A percentile compares a stretch with the other conserved stretches of the same genome.
Evolutionary conservation across 2,797 vertebrate genomes (phyloP).

Genomic region (Schizopygopsis pylzovi): DNA sequence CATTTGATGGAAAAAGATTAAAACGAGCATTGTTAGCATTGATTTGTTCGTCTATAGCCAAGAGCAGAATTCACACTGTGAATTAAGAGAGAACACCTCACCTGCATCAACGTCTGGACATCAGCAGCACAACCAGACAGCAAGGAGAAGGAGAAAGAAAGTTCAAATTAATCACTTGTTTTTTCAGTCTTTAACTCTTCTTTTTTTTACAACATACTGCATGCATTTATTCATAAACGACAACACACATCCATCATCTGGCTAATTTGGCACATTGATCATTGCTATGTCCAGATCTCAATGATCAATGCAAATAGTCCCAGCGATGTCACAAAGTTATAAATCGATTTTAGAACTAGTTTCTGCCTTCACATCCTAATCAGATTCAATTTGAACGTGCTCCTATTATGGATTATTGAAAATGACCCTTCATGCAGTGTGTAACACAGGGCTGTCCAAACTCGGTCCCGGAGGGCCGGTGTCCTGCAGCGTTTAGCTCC

Average conservation of each 20-base stretch:
- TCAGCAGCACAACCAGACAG: slow-evolving; percentile 26
- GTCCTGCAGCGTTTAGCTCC: too few relatives aligned
- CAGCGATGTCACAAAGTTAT: not conserved
- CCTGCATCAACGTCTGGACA: slow-evolving; percentile 91
- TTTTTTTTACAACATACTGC: not conserved
- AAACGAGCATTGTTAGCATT: too few relatives aligned
- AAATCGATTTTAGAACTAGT: not conserved
- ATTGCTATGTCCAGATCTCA: not conserved
- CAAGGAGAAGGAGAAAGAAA: slow-evolving; percentile 26
- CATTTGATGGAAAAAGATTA: too few relatives aligned
- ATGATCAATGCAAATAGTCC: not conserved
- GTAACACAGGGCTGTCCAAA: too few relatives aligned
- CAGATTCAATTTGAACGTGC: not conserved
- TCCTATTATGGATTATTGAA: too few relatives aligned
- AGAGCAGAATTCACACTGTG: too few relatives aligned
- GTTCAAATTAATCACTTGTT: not conserved
- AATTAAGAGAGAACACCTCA: slow-evolving; percentile 69
- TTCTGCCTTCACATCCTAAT: not conserved
- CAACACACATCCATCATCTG: not conserved
- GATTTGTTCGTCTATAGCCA: too few relatives aligned
- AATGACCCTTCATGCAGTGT: too few relatives aligned
- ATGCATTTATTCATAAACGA: not conserved
- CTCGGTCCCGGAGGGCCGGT: too few relatives aligned
- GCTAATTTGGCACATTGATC: not conserved
- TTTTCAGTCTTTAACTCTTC: not conserved